phyloP scores from a whole-genome alignment of 1,140 invertebrate genomes.

The Sitodiplosis mosellana region DNA sequence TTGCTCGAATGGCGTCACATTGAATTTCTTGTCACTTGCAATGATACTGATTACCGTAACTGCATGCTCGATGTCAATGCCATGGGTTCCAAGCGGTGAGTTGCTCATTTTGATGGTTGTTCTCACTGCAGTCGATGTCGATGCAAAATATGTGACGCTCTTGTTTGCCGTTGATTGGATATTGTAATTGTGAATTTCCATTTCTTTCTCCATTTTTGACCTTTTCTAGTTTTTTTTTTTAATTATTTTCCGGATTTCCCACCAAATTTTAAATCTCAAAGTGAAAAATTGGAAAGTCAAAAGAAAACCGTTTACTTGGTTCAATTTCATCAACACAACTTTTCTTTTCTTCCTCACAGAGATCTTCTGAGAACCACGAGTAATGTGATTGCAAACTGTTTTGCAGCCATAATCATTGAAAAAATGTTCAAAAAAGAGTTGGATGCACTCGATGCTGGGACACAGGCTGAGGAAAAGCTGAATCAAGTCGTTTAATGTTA shows the following conservation, averaged over 20 bases:
- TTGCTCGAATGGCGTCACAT: conserved; percentile 71
- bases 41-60: conserved; percentile 78
- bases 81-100: conserved; percentile 83
- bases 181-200: no score
- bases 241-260: no score
- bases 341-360: no score
- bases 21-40: conserved; percentile 59
- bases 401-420: conserved; percentile 69
- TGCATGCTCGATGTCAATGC: conserved; percentile 77
- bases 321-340: no score
- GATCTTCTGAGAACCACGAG: conserved; percentile 74
- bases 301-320: no score
- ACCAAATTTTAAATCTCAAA: no score
- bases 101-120: conserved; percentile 70
- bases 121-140: conserved; percentile 67
- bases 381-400: conserved; percentile 77
- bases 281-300: not conserved
- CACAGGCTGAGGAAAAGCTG: not conserved
- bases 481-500: no score
- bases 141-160: conserved; percentile 61
- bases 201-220: no score
- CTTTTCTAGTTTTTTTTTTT: no score
- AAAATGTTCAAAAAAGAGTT: conserved; percentile 65
- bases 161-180: conserved; percentile 82
- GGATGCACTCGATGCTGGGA: conserved; percentile 42